Evolutionary conservation across 2,113 vertebrate genomes (phyloP).

Genomic region (Galeopterus variegatus): DNA sequence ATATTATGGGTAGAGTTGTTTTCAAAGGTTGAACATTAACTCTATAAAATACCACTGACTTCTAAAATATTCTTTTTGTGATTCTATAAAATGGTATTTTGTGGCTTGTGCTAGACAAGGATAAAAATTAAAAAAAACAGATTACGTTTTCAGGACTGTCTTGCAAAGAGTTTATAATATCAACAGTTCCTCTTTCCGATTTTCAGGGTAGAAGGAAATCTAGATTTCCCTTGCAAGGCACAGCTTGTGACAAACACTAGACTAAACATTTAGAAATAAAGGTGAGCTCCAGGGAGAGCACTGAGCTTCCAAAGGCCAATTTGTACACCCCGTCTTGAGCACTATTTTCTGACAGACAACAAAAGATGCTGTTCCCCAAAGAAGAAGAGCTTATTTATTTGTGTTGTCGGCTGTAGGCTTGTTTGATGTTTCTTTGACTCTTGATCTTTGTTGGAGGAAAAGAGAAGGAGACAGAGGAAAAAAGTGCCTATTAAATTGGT

Average conservation of each 20-base stretch:
- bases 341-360: conserved; percentile 65
- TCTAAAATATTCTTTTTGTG: background rate
- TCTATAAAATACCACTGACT: background rate
- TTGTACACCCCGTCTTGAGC: conserved; percentile 33
- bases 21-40: background rate
- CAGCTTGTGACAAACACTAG: conserved; percentile 65
- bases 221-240: conserved; percentile 48
- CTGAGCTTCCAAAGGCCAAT: conserved; percentile 52
- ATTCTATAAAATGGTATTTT: conserved; percentile 10
- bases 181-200: conserved; percentile 39
- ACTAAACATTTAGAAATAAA: conserved; percentile 74
- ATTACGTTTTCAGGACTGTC: background rate
- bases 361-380: conserved; percentile 58
- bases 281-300: conserved; percentile 58
- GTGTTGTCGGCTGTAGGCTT: background rate
- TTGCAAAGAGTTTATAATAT: conserved; percentile 60
- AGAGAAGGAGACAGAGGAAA: background rate
- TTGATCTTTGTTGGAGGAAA: conserved; percentile 62
- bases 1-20: background rate
- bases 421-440: conserved; percentile 67
- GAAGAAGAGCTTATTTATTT: conserved; percentile 70
- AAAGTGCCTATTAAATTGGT: conserved; percentile 11
- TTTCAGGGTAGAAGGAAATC: conserved; percentile 55
- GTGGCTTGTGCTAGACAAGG: background rate
- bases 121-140: background rate